Conservation (phyloP, 2,888 invertebrate species). For the Ormia ochracea region DNA sequence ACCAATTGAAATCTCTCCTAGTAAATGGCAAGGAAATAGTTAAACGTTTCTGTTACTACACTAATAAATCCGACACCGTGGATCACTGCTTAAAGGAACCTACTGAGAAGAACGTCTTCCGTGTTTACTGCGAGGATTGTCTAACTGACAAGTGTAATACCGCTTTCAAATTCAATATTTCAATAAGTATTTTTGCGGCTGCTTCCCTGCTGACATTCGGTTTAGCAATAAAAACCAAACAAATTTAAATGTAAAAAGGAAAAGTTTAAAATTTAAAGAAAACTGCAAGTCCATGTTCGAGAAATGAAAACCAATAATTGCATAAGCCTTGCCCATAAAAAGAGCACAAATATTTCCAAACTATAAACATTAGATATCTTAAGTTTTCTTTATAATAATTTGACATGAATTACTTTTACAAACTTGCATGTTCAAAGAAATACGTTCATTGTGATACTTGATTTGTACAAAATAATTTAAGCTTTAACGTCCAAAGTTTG, state of each 20-base stretch:
- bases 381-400: neutral
- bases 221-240: conserved; percentile 13
- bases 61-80: conserved; percentile 73
- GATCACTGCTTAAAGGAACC: conserved; percentile 69
- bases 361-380: too few species aligned
- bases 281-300: conserved; percentile 17
- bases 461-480: neutral
- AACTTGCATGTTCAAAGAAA: neutral
- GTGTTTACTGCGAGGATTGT: conserved; percentile 73
- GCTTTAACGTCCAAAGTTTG: neutral
- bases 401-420: neutral
- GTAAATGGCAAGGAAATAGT: conserved; percentile 71
- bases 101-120: conserved; percentile 71
- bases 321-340: neutral
- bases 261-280: neutral
- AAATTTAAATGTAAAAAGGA: conserved; percentile 2
- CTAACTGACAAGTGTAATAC: conserved; percentile 71
- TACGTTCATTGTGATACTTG: conserved; percentile 14
- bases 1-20: conserved; percentile 37
- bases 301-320: neutral
- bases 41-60: conserved; percentile 75
- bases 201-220: conserved; percentile 45
- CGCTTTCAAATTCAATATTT: conserved; percentile 32
- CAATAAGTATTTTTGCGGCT: conserved; percentile 56
- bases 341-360: neutral